These are phyloP conservation scores for Patiria miniata DNA, from an alignment of 35 echinoderm and acorn worm genomes.

Conservation along the genomic window DNA sequence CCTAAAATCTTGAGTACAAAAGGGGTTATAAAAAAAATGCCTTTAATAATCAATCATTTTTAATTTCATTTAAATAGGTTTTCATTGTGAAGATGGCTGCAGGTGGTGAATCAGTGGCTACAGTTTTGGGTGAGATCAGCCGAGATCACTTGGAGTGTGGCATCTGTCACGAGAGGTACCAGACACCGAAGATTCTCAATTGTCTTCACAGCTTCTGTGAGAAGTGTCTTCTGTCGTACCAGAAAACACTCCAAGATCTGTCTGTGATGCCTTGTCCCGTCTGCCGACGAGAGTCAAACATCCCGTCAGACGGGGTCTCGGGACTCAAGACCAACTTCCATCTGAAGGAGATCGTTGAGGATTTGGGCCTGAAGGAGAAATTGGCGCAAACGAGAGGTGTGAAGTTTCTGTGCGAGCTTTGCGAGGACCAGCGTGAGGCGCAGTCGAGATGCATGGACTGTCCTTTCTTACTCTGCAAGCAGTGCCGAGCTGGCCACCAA, in stretches of 20 bases:
- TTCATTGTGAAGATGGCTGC: too few species aligned
- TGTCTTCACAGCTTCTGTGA: constrained; percentile 76
- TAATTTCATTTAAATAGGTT: too few species aligned
- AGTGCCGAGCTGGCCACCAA: background rate
- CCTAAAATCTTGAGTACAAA: too few species aligned
- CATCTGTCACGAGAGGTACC: constrained; percentile 43
- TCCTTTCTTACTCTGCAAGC: constrained; percentile 19
- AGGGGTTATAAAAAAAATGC: too few species aligned
- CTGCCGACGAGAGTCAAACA: background rate
- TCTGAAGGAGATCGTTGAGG: constrained; percentile 48
- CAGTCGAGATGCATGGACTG: constrained; percentile 17
- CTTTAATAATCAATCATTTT: too few species aligned
- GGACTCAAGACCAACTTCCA: constrained; percentile 57
- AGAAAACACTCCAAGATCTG: background rate
- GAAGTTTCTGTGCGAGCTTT: background rate
- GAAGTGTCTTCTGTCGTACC: constrained; percentile 47
- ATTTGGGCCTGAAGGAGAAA: background rate
- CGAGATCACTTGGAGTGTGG: constrained; percentile 55
- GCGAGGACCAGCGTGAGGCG: background rate
- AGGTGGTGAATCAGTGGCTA: background rate
- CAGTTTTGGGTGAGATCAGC: constrained; percentile 19
- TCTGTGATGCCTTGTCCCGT: constrained; percentile 32
- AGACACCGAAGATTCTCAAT: constrained; percentile 44
- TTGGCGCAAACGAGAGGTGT: background rate
- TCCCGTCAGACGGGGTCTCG: constrained; percentile 32